Evolutionary conservation across 2,888 invertebrate genomes (phyloP).

Genomic region (Rhingia campestris): DNA sequence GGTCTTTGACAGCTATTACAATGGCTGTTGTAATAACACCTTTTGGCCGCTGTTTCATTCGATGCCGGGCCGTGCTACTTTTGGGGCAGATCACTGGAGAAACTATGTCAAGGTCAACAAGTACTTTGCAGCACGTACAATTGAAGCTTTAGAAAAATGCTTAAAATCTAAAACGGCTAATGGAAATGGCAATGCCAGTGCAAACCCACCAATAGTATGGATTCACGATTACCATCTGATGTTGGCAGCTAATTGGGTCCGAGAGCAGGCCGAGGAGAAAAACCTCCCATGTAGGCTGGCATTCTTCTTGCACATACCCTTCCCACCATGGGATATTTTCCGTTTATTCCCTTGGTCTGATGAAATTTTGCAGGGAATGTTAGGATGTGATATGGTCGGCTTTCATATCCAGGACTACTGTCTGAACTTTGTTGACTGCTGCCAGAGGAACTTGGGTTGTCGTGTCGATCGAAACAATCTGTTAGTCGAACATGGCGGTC

Average conservation of each 20-base stretch:
- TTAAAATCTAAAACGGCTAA: conserved; percentile 83
- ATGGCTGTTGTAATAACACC: conserved; percentile 95
- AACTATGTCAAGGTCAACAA: conserved; percentile 92
- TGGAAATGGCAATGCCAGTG: conserved; percentile 79
- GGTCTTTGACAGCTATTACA: conserved; percentile 93
- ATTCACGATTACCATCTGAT: conserved; percentile 97
- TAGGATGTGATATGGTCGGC: conserved; percentile 96
- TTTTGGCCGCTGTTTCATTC: conserved; percentile 97
- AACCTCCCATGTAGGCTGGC: conserved; percentile 91
- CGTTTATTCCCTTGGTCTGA: conserved; percentile 96
- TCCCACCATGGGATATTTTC: conserved; percentile 97
- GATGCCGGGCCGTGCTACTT: conserved; percentile 94
- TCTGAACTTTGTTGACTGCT: conserved; percentile 95
- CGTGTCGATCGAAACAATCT: conserved; percentile 94
- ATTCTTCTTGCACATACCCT: conserved; percentile 97
- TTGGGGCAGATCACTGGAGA: conserved; percentile 91
- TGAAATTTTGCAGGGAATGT: conserved; percentile 95
- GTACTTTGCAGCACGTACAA: conserved; percentile 91
- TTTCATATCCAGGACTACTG: conserved; percentile 96
- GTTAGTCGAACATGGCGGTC: conserved; percentile 93
- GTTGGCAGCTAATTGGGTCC: conserved; percentile 95
- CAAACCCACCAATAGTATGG: conserved; percentile 90
- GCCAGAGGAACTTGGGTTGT: conserved; percentile 92
- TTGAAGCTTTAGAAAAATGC: conserved; percentile 86
- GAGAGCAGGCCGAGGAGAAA: conserved; percentile 92